Evolutionary conservation across 2,888 invertebrate genomes (phyloP), one percentile per base, ranked within the genome.

Genomic region (Troides oblongomaculatus): DNA sequence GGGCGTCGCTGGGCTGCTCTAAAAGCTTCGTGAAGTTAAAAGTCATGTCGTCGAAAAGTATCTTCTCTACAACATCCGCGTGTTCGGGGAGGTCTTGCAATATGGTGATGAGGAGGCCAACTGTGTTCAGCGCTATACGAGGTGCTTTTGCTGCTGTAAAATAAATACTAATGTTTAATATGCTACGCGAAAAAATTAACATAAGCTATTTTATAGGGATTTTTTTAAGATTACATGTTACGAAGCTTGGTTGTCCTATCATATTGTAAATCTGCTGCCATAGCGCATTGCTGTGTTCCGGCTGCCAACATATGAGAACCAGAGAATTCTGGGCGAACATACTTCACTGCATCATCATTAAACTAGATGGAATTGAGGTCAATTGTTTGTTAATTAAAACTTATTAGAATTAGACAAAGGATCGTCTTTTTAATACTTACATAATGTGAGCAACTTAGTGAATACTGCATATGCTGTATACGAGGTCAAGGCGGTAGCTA

Each of bases 81-180:
- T 97, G 96, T 79, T 96, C 96, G 0, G 97, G 96, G 23, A 95
- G 86, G 71, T 95, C 95, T 74, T 96, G 94, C 21, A 97, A 85
- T 5, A 97, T 93, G 17, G 96, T 95, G 66, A 95, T 96, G 12
- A 97, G 89, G 46, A 97, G 93, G 0, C 96, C 96, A 39, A 97
- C 83, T 14, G 96, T 90, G 81, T 96, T 96, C 30, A 94, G 89
- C 0, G 95, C 95, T 53, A 97, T 93, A 21, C 96, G 92, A 1
- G 94, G 87, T 71, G 93, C 93, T 76, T 93, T 91, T 63, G 92
- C 84, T 81, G 90, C 94, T 94, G 86, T 14, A 84, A 86, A 71
- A 69, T 74, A 71, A 73, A 72, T 58, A 36, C 64, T 61, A 56
- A 39, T 57, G n/a, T 21, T 50, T 46, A 53, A 57, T 43, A 39